Conservation (phyloP, 2,113 vertebrate species). For the Zapornia atra region DNA sequence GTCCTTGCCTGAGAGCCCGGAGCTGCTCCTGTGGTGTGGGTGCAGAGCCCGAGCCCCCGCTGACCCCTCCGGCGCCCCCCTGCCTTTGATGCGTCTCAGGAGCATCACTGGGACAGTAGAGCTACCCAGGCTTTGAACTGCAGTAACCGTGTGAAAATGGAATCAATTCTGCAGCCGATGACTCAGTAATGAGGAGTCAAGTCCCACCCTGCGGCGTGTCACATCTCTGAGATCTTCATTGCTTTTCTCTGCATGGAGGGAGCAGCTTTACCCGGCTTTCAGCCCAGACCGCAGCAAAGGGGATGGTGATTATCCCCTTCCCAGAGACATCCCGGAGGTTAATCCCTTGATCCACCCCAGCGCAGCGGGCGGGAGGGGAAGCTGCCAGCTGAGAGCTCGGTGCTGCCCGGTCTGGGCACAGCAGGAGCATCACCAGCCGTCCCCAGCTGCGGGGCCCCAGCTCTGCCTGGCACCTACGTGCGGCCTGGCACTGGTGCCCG, state of each 20-base stretch:
- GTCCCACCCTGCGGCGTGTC: slow-evolving; percentile 41
- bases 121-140: slow-evolving; percentile 53
- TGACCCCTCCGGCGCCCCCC: not conserved
- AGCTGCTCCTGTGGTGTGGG: not conserved
- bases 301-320: slow-evolving; percentile 45
- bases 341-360: slow-evolving; percentile 35
- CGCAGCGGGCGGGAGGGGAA: not conserved
- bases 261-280: slow-evolving; percentile 29
- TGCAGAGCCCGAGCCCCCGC: not conserved
- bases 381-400: fast-evolving
- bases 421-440: not conserved
- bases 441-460: not conserved
- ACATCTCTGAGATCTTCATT: slow-evolving; percentile 54
- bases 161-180: slow-evolving; percentile 56
- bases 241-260: slow-evolving; percentile 48
- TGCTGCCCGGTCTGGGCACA: fast-evolving
- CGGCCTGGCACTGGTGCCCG: fast-evolving
- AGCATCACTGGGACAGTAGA: not conserved
- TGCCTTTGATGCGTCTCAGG: slow-evolving; percentile 30
- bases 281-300: slow-evolving; percentile 24
- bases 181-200: slow-evolving; percentile 50
- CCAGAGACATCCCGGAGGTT: not conserved
- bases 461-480: not conserved
- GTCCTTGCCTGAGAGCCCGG: not conserved
- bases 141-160: slow-evolving; percentile 37